These are phyloP conservation scores for Eupleurogrammus muticus DNA, from an alignment of 2,797 vertebrate species.

Conservation along the genomic window DNA sequence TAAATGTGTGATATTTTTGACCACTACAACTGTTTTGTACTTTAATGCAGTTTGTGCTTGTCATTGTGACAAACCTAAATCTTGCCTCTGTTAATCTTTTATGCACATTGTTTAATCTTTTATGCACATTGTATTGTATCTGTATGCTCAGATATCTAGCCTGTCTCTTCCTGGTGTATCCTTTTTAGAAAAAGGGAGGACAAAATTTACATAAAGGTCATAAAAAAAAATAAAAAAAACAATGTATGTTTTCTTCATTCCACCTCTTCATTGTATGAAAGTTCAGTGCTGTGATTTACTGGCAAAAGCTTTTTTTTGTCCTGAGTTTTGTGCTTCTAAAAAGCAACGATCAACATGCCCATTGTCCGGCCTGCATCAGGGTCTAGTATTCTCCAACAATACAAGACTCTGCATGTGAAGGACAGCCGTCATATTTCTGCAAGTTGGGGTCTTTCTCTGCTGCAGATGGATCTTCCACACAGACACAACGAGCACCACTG, in stretches of 20 bases:
- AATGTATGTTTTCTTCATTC: slow-evolving; percentile 14
- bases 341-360: not conserved
- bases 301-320: not conserved
- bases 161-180: slow-evolving; percentile 85
- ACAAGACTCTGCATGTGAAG: slow-evolving; percentile 83
- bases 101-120: slow-evolving; percentile 87
- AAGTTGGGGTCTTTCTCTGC: slow-evolving; percentile 85
- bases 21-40: slow-evolving; percentile 92
- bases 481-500: slow-evolving; percentile 86
- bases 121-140: slow-evolving; percentile 89
- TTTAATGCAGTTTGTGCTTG: slow-evolving; percentile 89
- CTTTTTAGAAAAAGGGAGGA: slow-evolving; percentile 86
- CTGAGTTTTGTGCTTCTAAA: slow-evolving; percentile 2
- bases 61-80: slow-evolving; percentile 88
- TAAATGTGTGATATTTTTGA: slow-evolving; percentile 93
- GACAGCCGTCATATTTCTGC: slow-evolving; percentile 86
- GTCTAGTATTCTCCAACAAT: slow-evolving; percentile 49
- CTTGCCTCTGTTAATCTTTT: slow-evolving; percentile 87
- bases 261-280: slow-evolving; percentile 4
- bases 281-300: slow-evolving; percentile 10
- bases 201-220: slow-evolving; percentile 88
- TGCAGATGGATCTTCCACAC: slow-evolving; percentile 82
- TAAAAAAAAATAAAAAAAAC: slow-evolving; percentile 77
- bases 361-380: not conserved
- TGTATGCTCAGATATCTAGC: slow-evolving; percentile 90